These are phyloP conservation scores for Listrodromus nycthemerus DNA, from an alignment of 2,888 invertebrate genomes.

Conservation along the genomic window DNA sequence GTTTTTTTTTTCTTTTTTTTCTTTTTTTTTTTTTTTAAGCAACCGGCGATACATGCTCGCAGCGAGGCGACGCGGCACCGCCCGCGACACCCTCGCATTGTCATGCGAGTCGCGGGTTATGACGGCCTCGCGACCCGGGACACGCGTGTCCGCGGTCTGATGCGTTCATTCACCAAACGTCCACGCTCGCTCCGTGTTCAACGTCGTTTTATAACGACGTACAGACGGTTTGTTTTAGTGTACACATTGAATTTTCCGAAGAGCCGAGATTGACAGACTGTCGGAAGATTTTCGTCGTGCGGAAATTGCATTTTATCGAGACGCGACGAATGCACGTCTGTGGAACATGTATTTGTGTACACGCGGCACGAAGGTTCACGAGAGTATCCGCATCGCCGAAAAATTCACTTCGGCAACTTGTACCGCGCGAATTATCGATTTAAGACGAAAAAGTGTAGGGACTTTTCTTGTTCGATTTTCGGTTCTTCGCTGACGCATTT, in stretches of 20 bases:
- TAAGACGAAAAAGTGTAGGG: too few species aligned
- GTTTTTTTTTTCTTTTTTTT: conserved; percentile 56
- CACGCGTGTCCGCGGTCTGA: neutral
- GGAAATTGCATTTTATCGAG: neutral
- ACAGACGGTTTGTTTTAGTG: too few species aligned
- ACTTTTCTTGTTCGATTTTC: too few species aligned
- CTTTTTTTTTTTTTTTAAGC: conserved; percentile 54
- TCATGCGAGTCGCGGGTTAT: conserved; percentile 13
- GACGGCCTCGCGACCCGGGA: conserved; percentile 13
- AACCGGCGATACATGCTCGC: neutral
- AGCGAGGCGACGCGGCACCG: neutral
- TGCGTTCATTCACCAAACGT: conserved; percentile 19
- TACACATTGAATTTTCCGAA: neutral
- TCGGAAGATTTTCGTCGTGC: neutral
- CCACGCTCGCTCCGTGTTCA: neutral
- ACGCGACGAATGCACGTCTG: neutral
- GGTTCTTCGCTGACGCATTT: too few species aligned
- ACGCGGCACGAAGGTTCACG: too few species aligned
- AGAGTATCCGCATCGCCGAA: too few species aligned
- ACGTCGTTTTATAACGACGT: conserved; percentile 2
- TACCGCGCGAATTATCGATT: too few species aligned
- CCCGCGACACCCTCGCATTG: neutral
- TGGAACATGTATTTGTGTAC: too few species aligned
- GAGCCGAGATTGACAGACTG: neutral
- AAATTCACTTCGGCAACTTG: too few species aligned